Percentiles rank a stretch among this genome's conserved stretches.
These are phyloP conservation scores for Anguilla megastoma DNA, from an alignment of 2,797 vertebrate genomes.

Conservation along the genomic window DNA sequence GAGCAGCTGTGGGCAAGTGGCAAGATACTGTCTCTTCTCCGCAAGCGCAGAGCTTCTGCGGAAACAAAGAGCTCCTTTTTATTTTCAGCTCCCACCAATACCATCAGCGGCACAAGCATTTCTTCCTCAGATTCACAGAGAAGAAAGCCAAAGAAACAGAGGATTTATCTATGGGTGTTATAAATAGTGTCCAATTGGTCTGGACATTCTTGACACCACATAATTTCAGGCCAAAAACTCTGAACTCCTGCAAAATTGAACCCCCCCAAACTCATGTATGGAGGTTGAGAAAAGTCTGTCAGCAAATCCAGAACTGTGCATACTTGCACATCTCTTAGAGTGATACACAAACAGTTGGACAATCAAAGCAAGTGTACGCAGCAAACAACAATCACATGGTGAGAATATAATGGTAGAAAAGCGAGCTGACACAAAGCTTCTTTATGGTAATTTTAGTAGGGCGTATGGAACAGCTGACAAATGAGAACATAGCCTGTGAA, in stretches of 20 bases:
- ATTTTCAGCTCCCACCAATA: not conserved
- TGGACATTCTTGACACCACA: not conserved
- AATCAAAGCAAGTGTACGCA: not conserved
- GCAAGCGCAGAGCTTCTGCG: not conserved
- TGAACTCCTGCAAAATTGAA: not conserved
- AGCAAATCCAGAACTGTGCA: not conserved
- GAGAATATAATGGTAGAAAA: not conserved
- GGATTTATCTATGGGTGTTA: not conserved
- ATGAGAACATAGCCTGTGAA: slow-evolving; percentile 52
- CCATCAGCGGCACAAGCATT: not conserved
- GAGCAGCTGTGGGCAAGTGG: not conserved
- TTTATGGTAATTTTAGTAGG: not conserved
- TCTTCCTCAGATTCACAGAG: not conserved
- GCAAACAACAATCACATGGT: not conserved
- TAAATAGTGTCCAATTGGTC: not conserved
- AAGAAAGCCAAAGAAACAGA: not conserved
- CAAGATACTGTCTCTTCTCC: not conserved
- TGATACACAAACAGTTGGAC: not conserved
- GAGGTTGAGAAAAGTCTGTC: not conserved
- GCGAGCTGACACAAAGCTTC: not conserved
- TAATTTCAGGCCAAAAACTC: not conserved
- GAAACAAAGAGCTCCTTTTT: slow-evolving; percentile 11
- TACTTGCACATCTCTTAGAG: not conserved
- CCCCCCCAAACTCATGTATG: not conserved
- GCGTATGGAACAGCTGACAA: slow-evolving; percentile 54